A percentile compares a stretch with the other conserved stretches of the same genome.
Evolutionary conservation across 2,113 vertebrate species (phyloP).

Genomic region (Heloderma charlesbogerti): DNA sequence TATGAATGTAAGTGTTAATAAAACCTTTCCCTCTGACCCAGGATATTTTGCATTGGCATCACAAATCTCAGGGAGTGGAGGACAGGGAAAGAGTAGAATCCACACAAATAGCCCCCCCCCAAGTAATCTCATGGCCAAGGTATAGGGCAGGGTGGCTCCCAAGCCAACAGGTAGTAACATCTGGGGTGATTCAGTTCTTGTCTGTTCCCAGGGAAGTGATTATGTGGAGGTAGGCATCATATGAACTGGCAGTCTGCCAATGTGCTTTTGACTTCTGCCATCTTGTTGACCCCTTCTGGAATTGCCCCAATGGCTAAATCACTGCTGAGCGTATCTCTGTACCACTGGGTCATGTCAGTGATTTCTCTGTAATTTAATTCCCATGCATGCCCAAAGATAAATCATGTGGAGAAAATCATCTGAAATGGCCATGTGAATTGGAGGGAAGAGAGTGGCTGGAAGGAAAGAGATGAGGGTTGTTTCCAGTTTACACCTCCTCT

Average conservation of each 20-base stretch:
- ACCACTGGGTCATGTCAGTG: not conserved
- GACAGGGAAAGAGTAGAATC: not conserved
- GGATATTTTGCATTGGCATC: not conserved
- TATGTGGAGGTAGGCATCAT: not conserved
- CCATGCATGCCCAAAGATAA: not conserved
- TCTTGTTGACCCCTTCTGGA: not conserved
- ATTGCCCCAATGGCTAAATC: not conserved
- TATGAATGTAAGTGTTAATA: not conserved
- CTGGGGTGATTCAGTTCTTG: not conserved
- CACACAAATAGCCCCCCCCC: not conserved
- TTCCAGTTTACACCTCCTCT: too few relatives aligned
- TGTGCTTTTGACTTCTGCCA: not conserved
- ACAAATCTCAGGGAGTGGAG: not conserved
- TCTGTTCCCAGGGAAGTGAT: not conserved
- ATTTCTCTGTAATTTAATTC: not conserved
- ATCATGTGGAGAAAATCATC: not conserved
- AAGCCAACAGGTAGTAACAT: not conserved
- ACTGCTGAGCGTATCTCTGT: not conserved
- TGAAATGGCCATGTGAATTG: not conserved
- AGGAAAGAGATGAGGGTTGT: not conserved
- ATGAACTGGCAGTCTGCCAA: not conserved
- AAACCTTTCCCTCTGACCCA: not conserved
- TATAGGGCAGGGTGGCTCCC: too few relatives aligned
- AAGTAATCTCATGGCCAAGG: not conserved
- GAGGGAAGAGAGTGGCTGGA: not conserved